phyloP scores from a whole-genome alignment of 2,113 vertebrate genomes.

The Hydropotes inermis region DNA sequence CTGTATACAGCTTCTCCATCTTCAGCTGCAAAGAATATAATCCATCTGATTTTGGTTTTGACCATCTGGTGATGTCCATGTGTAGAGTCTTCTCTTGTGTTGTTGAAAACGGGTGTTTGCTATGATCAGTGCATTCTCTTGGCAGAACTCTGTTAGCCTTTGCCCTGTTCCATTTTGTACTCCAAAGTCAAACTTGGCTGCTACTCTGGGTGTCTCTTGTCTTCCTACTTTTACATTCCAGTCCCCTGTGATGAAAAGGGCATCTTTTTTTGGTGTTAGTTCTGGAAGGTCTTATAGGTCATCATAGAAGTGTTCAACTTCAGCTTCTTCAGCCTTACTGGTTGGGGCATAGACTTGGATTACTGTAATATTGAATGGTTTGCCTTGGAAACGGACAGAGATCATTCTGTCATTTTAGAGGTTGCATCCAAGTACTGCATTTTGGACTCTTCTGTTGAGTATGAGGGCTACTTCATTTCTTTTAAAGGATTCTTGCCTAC shows the following conservation, averaged over 20 bases:
- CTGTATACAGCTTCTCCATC: not conserved
- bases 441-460: not conserved
- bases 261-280: not conserved
- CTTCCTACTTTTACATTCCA: not conserved
- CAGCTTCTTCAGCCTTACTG: not conserved
- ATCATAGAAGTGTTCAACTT: not conserved
- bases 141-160: not conserved
- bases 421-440: not conserved
- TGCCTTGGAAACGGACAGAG: not conserved
- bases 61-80: not conserved
- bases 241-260: not conserved
- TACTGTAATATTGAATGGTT: not conserved
- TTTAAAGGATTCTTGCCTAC: not conserved
- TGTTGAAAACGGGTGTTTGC: not conserved
- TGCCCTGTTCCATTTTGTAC: not conserved
- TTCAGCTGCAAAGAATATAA: not conserved
- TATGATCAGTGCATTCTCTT: not conserved
- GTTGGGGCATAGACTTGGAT: not conserved
- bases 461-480: not conserved
- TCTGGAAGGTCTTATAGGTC: not conserved
- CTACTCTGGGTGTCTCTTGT: not conserved
- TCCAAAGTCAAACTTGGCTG: not conserved
- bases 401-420: not conserved
- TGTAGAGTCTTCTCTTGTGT: not conserved
- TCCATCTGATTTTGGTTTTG: not conserved